These are phyloP conservation scores for Periophthalmus magnuspinnatus DNA, from an alignment of 2,797 vertebrate genomes.

Conservation along the genomic window DNA sequence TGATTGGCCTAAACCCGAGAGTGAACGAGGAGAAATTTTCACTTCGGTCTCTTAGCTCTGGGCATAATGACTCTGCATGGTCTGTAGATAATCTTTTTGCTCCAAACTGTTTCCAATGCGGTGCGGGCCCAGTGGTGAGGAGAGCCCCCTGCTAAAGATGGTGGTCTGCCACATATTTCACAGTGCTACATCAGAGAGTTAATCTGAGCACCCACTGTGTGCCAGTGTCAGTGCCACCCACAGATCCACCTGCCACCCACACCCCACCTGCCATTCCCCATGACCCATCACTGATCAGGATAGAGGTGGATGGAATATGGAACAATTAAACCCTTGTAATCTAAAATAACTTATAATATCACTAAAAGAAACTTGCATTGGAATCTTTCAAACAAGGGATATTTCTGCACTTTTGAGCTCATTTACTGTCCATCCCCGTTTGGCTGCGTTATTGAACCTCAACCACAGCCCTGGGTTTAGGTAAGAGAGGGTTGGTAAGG, in stretches of 20 bases:
- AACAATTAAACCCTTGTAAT: not conserved
- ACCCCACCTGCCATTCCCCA: slow-evolving; percentile 42
- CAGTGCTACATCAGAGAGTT: slow-evolving; percentile 4
- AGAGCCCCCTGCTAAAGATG: slow-evolving; percentile 15
- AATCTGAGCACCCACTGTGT: slow-evolving; percentile 40
- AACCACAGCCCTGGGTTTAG: too few relatives aligned
- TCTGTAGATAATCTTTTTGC: slow-evolving; percentile 2
- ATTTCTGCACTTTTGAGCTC: not conserved
- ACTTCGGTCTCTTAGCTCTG: not conserved
- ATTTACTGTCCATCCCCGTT: too few relatives aligned
- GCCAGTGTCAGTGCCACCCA: slow-evolving; percentile 35
- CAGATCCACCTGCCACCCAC: slow-evolving; percentile 40
- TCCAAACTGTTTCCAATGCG: not conserved
- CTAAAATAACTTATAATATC: too few relatives aligned
- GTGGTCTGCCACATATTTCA: slow-evolving; percentile 5
- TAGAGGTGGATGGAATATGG: not conserved
- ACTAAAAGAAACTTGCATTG: too few relatives aligned
- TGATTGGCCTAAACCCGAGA: not conserved
- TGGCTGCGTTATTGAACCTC: not conserved
- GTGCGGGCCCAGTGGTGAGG: slow-evolving; percentile 6
- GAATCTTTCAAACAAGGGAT: not conserved
- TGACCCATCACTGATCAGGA: slow-evolving; percentile 47
- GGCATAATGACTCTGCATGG: not conserved
- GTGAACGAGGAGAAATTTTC: not conserved
- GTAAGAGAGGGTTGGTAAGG: too few relatives aligned